These are phyloP conservation scores for Scrobipalpa atriplicella DNA, from an alignment of 2,888 invertebrate species.

Conservation along the genomic window DNA sequence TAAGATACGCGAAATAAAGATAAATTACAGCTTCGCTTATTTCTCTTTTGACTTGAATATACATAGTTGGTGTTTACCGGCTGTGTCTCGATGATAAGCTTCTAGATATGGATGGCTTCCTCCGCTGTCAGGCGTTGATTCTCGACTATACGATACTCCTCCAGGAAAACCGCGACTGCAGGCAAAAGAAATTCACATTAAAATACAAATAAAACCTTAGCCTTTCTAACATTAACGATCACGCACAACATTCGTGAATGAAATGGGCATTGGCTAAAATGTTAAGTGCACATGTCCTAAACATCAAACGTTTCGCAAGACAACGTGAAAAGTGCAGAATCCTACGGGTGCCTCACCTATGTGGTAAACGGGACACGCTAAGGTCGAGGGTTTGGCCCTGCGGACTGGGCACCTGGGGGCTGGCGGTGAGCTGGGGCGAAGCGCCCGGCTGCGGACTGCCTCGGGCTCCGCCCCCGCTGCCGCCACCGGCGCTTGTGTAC, in stretches of 20 bases:
- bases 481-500: constrained; percentile 89
- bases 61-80: constrained; percentile 82
- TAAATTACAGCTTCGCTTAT: not conserved
- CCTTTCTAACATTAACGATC: constrained; percentile 24
- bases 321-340: constrained; percentile 21
- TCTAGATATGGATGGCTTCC: constrained; percentile 93
- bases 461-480: constrained; percentile 86
- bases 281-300: constrained; percentile 24
- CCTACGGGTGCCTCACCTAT: constrained; percentile 85
- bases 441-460: constrained; percentile 93
- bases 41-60: not conserved
- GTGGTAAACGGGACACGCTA: constrained; percentile 92
- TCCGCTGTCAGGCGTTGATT: constrained; percentile 94
- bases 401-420: constrained; percentile 95
- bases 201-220: not conserved
- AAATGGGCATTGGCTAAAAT: constrained; percentile 28
- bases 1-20: not conserved
- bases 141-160: constrained; percentile 90
- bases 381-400: constrained; percentile 95
- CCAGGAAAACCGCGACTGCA: constrained; percentile 85
- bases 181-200: constrained; percentile 41
- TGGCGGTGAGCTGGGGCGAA: constrained; percentile 90
- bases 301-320: constrained; percentile 19
- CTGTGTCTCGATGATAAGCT: constrained; percentile 91
- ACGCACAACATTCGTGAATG: constrained; percentile 28